Conservation (phyloP, 2,113 vertebrate species). For the Patagioenas fasciata region DNA sequence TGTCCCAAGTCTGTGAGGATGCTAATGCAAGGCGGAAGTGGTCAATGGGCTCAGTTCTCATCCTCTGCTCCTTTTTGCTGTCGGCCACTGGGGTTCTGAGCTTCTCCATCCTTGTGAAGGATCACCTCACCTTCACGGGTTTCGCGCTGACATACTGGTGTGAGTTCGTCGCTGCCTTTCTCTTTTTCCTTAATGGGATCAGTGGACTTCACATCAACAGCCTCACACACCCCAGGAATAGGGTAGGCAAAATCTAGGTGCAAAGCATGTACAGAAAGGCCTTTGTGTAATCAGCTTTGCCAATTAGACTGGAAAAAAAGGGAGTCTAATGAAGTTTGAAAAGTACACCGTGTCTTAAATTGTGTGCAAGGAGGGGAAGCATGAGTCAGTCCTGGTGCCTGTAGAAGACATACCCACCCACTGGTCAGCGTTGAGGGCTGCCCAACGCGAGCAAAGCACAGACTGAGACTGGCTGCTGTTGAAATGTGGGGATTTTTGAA, state of each 20-base stretch:
- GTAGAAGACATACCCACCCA: background rate
- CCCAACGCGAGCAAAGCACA: background rate
- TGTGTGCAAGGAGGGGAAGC: background rate
- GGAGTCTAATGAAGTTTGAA: slow-evolving; percentile 32
- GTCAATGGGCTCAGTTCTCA: slow-evolving; percentile 74
- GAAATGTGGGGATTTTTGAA: background rate
- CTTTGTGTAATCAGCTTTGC: slow-evolving; percentile 26
- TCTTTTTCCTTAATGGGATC: slow-evolving; percentile 83
- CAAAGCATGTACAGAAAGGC: background rate
- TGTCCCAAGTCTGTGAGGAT: slow-evolving; percentile 83
- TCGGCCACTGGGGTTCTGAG: slow-evolving; percentile 71
- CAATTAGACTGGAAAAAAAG: slow-evolving; percentile 42
- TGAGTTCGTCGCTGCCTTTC: slow-evolving; percentile 76
- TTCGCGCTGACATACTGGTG: slow-evolving; percentile 85
- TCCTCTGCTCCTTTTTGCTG: slow-evolving; percentile 73
- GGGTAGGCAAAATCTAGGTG: slow-evolving; percentile 50
- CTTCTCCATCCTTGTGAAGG: slow-evolving; percentile 76
- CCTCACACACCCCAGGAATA: slow-evolving; percentile 63
- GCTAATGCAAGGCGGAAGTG: slow-evolving; percentile 69
- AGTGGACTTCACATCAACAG: slow-evolving; percentile 82
- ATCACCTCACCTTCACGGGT: slow-evolving; percentile 58
- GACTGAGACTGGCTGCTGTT: background rate
- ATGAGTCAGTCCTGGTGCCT: background rate
- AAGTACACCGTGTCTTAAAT: background rate
- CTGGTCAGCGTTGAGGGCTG: background rate